These are phyloP conservation scores for Danio albolineatus DNA, from an alignment of 2,797 vertebrate genomes.

Conservation along the genomic window DNA sequence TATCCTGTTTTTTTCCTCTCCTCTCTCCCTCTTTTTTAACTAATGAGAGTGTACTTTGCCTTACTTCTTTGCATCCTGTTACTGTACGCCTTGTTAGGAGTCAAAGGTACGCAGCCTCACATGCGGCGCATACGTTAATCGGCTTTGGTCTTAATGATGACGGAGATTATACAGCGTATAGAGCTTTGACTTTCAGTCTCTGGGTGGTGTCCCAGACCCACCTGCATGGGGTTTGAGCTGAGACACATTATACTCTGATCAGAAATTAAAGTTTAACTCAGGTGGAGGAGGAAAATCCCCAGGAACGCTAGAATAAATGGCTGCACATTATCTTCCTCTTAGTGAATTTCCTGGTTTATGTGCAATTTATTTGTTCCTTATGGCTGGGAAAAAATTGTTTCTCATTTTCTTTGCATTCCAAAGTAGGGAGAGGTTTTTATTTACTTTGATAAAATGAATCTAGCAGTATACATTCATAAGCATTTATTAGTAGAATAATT, in stretches of 20 bases:
- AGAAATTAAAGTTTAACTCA: slow-evolving; percentile 69
- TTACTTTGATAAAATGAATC: slow-evolving; percentile 18
- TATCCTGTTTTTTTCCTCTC: slow-evolving; percentile 62
- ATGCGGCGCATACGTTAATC: slow-evolving; percentile 75
- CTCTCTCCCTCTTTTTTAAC: slow-evolving; percentile 63
- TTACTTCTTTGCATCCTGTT: slow-evolving; percentile 71
- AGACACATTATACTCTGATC: slow-evolving; percentile 68
- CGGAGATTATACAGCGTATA: slow-evolving; percentile 76
- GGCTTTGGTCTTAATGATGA: slow-evolving; percentile 79
- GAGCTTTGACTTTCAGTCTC: slow-evolving; percentile 71
- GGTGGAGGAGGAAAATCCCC: slow-evolving; percentile 62
- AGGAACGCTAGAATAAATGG: slow-evolving; percentile 69
- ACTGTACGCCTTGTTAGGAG: slow-evolving; percentile 73
- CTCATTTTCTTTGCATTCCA: slow-evolving; percentile 8
- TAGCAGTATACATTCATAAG: background rate
- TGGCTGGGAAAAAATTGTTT: slow-evolving; percentile 40
- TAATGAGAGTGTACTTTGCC: slow-evolving; percentile 77
- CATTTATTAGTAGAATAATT: background rate
- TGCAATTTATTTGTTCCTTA: slow-evolving; percentile 62
- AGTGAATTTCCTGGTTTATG: slow-evolving; percentile 53
- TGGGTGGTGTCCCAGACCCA: slow-evolving; percentile 65
- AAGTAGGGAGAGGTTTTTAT: slow-evolving; percentile 18
- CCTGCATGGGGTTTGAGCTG: slow-evolving; percentile 59
- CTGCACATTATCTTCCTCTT: slow-evolving; percentile 62
- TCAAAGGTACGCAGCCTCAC: slow-evolving; percentile 69